phyloP scores from a whole-genome alignment of 2,113 vertebrate genomes.

The Cebus imitator region DNA sequence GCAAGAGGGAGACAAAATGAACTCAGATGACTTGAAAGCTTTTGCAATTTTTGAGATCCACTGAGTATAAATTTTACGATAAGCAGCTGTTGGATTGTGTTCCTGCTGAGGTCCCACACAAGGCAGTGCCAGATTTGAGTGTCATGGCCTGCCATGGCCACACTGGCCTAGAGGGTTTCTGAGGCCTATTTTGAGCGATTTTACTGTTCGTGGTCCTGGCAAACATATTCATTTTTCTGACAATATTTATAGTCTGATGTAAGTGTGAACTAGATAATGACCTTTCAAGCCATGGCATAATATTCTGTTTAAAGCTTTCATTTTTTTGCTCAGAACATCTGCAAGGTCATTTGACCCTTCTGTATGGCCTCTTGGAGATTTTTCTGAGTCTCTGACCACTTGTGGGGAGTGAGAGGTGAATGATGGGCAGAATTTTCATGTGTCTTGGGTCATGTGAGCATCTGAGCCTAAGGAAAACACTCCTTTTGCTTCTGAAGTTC shows the following conservation, averaged over 20 bases:
- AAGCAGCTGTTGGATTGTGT: slow-evolving; percentile 17
- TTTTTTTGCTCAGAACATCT: slow-evolving; percentile 65
- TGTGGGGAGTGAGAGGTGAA: neutral
- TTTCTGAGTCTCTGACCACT: slow-evolving; percentile 33
- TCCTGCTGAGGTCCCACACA: neutral
- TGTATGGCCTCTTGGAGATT: neutral
- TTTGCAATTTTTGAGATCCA: slow-evolving; percentile 6
- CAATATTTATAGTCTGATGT: slow-evolving; percentile 78
- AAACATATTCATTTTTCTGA: slow-evolving; percentile 65
- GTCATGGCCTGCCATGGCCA: neutral
- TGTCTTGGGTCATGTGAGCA: neutral
- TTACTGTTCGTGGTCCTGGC: slow-evolving; percentile 71
- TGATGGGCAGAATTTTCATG: neutral
- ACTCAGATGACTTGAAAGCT: neutral
- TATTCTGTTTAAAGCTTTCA: slow-evolving; percentile 69
- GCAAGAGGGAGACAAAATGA: neutral
- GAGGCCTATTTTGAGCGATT: slow-evolving; percentile 62
- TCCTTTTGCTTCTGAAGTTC: neutral
- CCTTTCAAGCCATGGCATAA: slow-evolving; percentile 73
- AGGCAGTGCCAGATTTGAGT: neutral
- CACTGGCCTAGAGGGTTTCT: slow-evolving; percentile 65
- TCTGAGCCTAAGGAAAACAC: neutral
- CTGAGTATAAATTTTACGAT: slow-evolving; percentile 11
- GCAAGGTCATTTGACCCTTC: slow-evolving; percentile 39
- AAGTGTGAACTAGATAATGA: slow-evolving; percentile 77